These are phyloP conservation scores for Pelusios castaneus DNA, from an alignment of 2,113 vertebrate genomes.

Conservation along the genomic window DNA sequence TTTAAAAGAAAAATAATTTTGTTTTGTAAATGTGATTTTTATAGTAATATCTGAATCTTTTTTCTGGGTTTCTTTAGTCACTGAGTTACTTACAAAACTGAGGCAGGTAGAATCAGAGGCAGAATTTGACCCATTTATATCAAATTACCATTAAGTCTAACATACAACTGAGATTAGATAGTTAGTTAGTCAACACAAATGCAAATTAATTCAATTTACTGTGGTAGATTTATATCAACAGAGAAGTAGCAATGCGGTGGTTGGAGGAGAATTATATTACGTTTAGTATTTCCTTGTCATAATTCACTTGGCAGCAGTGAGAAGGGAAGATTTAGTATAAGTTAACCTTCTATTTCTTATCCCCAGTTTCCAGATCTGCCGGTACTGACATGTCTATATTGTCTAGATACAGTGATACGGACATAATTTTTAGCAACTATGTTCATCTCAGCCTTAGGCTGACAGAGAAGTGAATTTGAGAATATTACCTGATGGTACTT, in stretches of 20 bases:
- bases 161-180: neutral
- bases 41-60: neutral
- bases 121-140: neutral
- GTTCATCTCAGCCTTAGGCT: neutral
- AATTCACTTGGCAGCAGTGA: neutral
- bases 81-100: neutral
- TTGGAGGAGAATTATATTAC: neutral
- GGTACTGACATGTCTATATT: neutral
- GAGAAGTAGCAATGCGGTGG: neutral
- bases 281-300: neutral
- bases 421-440: neutral
- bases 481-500: neutral
- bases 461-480: neutral
- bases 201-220: neutral
- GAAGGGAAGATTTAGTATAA: neutral
- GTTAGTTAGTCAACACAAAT: neutral
- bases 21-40: neutral
- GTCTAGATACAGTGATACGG: no score
- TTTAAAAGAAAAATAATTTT: neutral
- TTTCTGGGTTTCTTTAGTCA: neutral
- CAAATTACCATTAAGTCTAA: neutral
- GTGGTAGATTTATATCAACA: neutral
- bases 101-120: fast-evolving
- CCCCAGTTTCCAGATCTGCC: neutral
- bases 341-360: neutral